These are phyloP conservation scores for Pangasianodon hypophthalmus DNA, from an alignment of 2,113 vertebrate genomes.

Conservation along the genomic window DNA sequence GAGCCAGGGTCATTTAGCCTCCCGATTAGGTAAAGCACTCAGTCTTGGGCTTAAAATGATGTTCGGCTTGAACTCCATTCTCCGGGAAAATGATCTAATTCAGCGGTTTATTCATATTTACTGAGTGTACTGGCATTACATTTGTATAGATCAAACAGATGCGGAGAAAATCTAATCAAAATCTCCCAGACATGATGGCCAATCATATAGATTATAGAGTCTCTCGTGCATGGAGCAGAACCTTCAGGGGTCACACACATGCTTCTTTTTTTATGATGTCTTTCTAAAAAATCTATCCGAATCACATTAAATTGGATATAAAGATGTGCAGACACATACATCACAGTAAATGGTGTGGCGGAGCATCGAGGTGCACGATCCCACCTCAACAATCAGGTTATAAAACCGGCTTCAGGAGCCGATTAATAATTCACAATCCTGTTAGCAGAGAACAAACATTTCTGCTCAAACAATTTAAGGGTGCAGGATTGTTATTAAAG, in stretches of 20 bases:
- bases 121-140: slow-evolving; percentile 75
- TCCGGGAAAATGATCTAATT: slow-evolving; percentile 72
- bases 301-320: slow-evolving; percentile 78
- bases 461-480: slow-evolving; percentile 77
- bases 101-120: slow-evolving; percentile 79
- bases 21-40: slow-evolving; percentile 62
- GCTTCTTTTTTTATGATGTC: slow-evolving; percentile 77
- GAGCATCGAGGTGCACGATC: slow-evolving; percentile 72
- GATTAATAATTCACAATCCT: slow-evolving; percentile 83
- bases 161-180: slow-evolving; percentile 72
- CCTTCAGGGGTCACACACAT: slow-evolving; percentile 66
- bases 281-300: slow-evolving; percentile 77
- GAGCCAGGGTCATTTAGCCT: slow-evolving; percentile 66
- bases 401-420: slow-evolving; percentile 75
- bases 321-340: slow-evolving; percentile 83
- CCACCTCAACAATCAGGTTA: slow-evolving; percentile 80
- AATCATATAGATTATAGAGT: slow-evolving; percentile 54
- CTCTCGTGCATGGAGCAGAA: slow-evolving; percentile 40
- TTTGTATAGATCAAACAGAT: slow-evolving; percentile 77
- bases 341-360: slow-evolving; percentile 75
- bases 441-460: slow-evolving; percentile 82
- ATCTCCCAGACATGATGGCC: slow-evolving; percentile 60
- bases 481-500: slow-evolving; percentile 70
- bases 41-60: slow-evolving; percentile 74
- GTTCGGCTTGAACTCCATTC: slow-evolving; percentile 71